Evolutionary conservation across 1,140 invertebrate species (phyloP).

Genomic region (Andricus grossulariae): DNA sequence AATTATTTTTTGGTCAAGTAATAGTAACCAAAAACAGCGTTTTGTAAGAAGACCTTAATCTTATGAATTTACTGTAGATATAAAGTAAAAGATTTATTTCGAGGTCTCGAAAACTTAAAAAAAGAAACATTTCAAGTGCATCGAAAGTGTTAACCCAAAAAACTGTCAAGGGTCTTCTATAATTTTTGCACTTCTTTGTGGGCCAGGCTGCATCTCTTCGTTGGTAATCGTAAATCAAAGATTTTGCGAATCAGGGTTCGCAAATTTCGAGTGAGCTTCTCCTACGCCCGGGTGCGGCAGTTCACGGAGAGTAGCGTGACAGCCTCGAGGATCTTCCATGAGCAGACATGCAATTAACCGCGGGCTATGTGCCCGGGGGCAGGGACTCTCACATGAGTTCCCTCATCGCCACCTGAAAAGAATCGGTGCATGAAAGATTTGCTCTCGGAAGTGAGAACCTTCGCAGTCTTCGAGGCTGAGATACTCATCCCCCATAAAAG

Average conservation of each 20-base stretch:
- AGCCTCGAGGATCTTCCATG: constrained; percentile 67
- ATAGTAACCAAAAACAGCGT: too few species aligned
- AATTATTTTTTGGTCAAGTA: too few species aligned
- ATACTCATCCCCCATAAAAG: constrained; percentile 68
- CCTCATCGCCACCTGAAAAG: neutral
- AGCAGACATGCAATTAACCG: constrained; percentile 73
- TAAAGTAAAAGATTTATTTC: too few species aligned
- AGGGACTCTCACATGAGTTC: constrained; percentile 51
- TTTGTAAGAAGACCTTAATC: too few species aligned
- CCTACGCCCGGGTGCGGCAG: constrained; percentile 44
- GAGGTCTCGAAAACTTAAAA: too few species aligned
- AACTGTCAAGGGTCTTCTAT: too few species aligned
- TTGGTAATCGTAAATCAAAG: constrained; percentile 55
- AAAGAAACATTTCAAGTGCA: too few species aligned
- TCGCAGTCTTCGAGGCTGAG: constrained; percentile 51
- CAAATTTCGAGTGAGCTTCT: constrained; percentile 40
- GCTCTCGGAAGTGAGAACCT: constrained; percentile 49
- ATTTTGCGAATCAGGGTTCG: neutral
- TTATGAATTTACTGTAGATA: too few species aligned
- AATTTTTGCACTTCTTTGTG: too few species aligned
- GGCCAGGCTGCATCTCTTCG: constrained; percentile 30
- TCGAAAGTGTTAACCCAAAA: too few species aligned
- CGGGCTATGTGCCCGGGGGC: constrained; percentile 66
- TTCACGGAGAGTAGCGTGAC: constrained; percentile 55
- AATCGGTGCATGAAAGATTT: neutral